Evolutionary conservation across 53 echinoderm and acorn worm genomes (phyloP), one percentile per base, ranked within the genome.

Genomic region (Glandiceps talaboti): DNA sequence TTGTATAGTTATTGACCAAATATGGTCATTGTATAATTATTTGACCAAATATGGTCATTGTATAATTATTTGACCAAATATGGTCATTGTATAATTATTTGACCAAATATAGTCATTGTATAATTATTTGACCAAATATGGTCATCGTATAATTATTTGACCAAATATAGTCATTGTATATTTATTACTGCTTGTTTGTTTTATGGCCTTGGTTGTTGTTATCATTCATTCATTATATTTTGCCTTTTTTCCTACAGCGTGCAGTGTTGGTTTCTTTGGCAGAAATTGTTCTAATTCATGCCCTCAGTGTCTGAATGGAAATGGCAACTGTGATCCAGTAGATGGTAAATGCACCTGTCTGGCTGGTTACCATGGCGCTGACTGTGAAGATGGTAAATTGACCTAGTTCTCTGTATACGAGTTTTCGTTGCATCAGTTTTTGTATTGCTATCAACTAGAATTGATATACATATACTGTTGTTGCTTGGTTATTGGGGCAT

Each of bases 261-360:
- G 89, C 72, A 74, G 79, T 1, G 29, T 29, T 14, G 82, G 82
- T 14, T 85, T 79, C 12, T 89, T 85, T 74, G 89, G 89, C 32
- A 79, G 73, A 29, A 31, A 75, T 25, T 89, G 89, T 79, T 30
- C 29, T 6, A 85, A 89, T 82, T 32, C 81, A 27, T 89, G 89
- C 32, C 89, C 89, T 26, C 27, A 45, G 26, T 89, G 89, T 72
- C 14, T 28, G 28, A 64, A 75, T 79, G 79, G 82, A 28, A 86
- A 83, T 30, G 86, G 82, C 28, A 77, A 86, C n/a, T 89, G 86
- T 86, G 32, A 83, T 74, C 86, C 86, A 27, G 77, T 77, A 1
- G 76, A 32, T 45, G 83, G 83, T 25, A 25, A 27, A 26, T 83
- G 83, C 33, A 29, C 29, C 25, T 83, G 83, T 45, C 29, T 30